phyloP scores from a whole-genome alignment of 64 coral and sea anemone genomes.

The Dendrophyllia cribrosa region DNA sequence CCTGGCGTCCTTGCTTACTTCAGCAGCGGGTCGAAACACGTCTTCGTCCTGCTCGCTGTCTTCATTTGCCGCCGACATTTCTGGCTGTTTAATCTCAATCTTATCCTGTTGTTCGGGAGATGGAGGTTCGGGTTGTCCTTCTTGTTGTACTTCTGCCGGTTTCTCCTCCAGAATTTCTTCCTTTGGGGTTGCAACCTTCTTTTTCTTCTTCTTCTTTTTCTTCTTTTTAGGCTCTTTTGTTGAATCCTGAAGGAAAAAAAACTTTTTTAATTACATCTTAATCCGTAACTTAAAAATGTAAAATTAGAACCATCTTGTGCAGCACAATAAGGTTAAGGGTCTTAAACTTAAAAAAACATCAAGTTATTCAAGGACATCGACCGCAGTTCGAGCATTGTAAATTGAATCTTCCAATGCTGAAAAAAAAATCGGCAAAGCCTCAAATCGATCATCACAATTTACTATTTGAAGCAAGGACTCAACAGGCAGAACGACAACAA shows the following conservation, averaged over 20 bases:
- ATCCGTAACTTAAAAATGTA: too few relatives aligned
- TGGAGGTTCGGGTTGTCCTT: background rate
- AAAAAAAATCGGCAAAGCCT: too few relatives aligned
- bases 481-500: too few relatives aligned
- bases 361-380: too few relatives aligned
- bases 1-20: slow-evolving; percentile 1
- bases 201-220: slow-evolving; percentile 65
- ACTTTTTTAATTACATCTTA: too few relatives aligned
- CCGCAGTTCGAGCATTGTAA: too few relatives aligned
- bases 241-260: background rate
- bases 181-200: background rate
- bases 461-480: too few relatives aligned
- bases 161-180: slow-evolving; percentile 7
- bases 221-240: slow-evolving; percentile 55
- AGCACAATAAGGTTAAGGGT: too few relatives aligned
- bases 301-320: too few relatives aligned
- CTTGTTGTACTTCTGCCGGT: background rate
- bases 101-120: background rate
- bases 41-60: slow-evolving; percentile 40
- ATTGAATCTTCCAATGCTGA: too few relatives aligned
- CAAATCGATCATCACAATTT: too few relatives aligned
- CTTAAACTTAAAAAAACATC: too few relatives aligned
- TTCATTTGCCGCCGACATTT: background rate
- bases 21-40: background rate
- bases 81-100: background rate